phyloP scores from a whole-genome alignment of 2,888 invertebrate species.

The Poecilus cupreus region DNA sequence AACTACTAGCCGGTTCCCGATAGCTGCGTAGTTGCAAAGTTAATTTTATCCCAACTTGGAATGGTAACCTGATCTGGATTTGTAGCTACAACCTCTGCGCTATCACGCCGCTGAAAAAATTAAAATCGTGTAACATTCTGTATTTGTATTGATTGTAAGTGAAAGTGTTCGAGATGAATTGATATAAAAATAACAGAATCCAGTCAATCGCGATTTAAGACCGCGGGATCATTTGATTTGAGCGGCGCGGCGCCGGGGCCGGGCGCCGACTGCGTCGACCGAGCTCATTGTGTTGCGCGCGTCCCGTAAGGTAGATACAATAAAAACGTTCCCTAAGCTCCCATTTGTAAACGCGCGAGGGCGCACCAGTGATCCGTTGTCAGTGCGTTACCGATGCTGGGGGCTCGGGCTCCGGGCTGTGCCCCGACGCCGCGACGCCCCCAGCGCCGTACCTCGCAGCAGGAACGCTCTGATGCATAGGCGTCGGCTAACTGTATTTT shows the following conservation, averaged over 20 bases:
- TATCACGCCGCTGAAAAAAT: no score
- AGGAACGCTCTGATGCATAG: not conserved
- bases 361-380: constrained; percentile 41
- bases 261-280: not conserved
- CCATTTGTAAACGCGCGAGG: constrained; percentile 50
- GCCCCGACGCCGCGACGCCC: not conserved
- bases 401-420: not conserved
- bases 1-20: no score
- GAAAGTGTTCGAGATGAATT: constrained; percentile 16
- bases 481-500: not conserved
- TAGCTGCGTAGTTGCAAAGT: no score
- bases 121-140: not conserved
- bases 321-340: constrained; percentile 52
- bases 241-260: not conserved
- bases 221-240: constrained; percentile 44
- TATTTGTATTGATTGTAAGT: not conserved
- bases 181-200: constrained; percentile 42
- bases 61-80: no score
- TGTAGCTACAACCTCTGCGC: no score
- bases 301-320: constrained; percentile 45
- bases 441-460: not conserved
- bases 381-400: constrained; percentile 33
- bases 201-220: constrained; percentile 41
- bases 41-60: no score
- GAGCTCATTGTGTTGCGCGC: constrained; percentile 41